Percentiles rank a stretch among this genome's conserved stretches.
Conservation (phyloP, 2,888 invertebrate genomes). For the Ophion obscuratus region DNA sequence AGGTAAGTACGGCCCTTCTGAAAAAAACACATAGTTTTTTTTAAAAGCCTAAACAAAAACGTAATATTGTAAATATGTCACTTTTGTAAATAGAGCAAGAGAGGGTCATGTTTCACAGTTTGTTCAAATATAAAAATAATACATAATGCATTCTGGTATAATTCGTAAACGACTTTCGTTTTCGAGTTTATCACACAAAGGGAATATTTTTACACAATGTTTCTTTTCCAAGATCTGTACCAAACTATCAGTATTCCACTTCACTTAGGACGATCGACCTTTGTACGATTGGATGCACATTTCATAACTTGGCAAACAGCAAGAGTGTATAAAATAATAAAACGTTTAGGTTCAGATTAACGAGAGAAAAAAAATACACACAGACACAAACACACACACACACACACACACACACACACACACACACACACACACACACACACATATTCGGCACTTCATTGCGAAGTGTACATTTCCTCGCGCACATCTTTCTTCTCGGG, state of each 20-base stretch:
- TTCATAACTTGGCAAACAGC: neutral
- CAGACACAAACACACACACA: too few relatives aligned
- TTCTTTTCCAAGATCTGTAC: slow-evolving; percentile 20
- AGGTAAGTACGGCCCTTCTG: slow-evolving; percentile 86
- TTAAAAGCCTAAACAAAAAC: slow-evolving; percentile 45
- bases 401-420: too few relatives aligned
- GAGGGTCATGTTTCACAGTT: slow-evolving; percentile 19
- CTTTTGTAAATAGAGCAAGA: slow-evolving; percentile 77
- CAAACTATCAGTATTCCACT: slow-evolving; percentile 33
- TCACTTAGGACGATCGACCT: neutral
- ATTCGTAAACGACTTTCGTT: slow-evolving; percentile 21
- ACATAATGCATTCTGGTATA: slow-evolving; percentile 33
- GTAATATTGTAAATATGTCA: slow-evolving; percentile 80
- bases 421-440: too few relatives aligned
- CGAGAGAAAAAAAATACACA: neutral
- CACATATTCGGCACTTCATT: slow-evolving; percentile 5
- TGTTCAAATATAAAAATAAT: slow-evolving; percentile 40
- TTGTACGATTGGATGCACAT: neutral
- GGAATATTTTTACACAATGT: slow-evolving; percentile 41
- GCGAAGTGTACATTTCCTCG: slow-evolving; percentile 55
- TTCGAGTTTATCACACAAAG: slow-evolving; percentile 47
- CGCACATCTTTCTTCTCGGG: slow-evolving; percentile 77
- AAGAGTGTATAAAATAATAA: neutral
- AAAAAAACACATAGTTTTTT: neutral
- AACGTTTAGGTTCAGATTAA: neutral